These are phyloP conservation scores for Phylloscopus trochiloides DNA, from an alignment of 2,113 vertebrate species.

Conservation along the genomic window DNA sequence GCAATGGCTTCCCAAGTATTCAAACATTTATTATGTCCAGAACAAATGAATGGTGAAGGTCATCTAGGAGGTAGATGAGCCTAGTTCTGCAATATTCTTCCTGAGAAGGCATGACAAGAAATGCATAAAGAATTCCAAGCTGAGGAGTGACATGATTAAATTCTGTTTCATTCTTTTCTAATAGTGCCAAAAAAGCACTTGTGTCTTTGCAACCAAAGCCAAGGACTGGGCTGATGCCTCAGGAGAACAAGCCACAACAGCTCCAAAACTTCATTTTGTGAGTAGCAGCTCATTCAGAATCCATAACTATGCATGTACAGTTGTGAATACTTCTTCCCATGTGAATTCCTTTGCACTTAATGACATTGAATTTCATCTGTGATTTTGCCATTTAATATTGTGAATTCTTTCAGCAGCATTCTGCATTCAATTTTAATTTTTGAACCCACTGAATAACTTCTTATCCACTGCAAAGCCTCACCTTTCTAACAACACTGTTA, in stretches of 20 bases:
- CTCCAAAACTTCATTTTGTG: not conserved
- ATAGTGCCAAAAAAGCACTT: not conserved
- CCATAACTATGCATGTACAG: not conserved
- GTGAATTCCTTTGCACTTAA: not conserved
- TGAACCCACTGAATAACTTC: not conserved
- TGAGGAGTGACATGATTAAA: not conserved
- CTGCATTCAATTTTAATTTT: not conserved
- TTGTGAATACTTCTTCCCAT: not conserved
- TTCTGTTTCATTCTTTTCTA: not conserved
- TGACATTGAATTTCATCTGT: not conserved
- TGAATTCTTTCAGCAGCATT: not conserved
- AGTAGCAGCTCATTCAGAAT: not conserved
- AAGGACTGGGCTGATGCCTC: not conserved
- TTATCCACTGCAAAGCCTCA: not conserved
- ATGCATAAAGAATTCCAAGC: not conserved
- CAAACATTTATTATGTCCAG: rapidly evolving
- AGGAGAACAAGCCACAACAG: not conserved
- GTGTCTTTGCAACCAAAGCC: not conserved
- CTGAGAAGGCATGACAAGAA: not conserved
- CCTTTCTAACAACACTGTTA: not conserved
- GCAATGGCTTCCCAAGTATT: not conserved
- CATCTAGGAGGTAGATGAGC: not conserved
- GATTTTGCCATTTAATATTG: not conserved
- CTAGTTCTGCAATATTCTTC: not conserved
- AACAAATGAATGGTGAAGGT: not conserved